Base-by-base conservation (phyloP, 1,140 invertebrate species). In the Nebria ingens region DNA sequence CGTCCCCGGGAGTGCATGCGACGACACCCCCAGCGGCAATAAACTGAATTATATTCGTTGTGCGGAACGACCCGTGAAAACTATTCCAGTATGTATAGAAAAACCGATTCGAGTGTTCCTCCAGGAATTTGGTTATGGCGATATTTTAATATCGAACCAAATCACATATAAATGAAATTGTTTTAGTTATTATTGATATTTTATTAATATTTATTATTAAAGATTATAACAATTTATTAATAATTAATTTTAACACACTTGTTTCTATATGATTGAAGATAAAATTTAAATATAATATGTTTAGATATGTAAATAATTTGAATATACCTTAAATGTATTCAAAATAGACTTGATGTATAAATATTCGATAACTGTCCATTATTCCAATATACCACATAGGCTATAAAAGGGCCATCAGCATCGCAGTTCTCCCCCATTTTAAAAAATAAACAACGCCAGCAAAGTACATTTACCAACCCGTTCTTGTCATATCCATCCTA, bases 41-140 rank as follows among this genome's bases (percentile, higher is more conserved):
- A 64, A 66, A 66, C 64, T 63, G 61, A 64, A 66, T 66, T 64
- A 64, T 62, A 60, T 58, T 63, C 61, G 40, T 17, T 17, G 64
- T 62, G 62, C 52, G 61, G 54, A 64, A 66, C 59, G 58, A 60
- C 34, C 53, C 62, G 63, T 58, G 64, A 64, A 64, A 65, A 61
- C 60, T 62, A 34, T 45, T 17, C 17, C 9, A 3, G 40, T 45
- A 17, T 6, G 6, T 45, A 17, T 45, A 45, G 17, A 45, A 45
- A 45, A 45, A 6, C 9, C 6, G 40, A 11, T 17, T 13, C 4
- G 13, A 45, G 40, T 45, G 9, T 45, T 45, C 40, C 40, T 45
- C 17, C 6, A 3, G 40, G 40, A 45, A 9, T 9, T 45, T 17
- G 40, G 25, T 6, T 29, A 29, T 29, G 40, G 6, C 15, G 40